Evolutionary conservation across 2,797 vertebrate species (phyloP).

Genomic region (Alca torda): DNA sequence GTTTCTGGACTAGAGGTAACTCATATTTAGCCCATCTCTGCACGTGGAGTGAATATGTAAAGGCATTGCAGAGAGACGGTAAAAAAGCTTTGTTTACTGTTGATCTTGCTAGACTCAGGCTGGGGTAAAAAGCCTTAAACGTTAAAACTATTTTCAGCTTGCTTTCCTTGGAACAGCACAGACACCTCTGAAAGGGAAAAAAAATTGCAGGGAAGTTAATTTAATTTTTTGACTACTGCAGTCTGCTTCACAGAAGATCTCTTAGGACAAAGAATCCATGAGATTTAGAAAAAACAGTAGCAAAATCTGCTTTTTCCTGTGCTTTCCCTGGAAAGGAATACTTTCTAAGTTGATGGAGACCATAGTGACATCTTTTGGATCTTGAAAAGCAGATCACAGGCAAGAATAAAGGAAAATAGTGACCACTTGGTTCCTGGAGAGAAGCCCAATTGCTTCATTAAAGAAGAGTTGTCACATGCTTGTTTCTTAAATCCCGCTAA

Average conservation of each 20-base stretch:
- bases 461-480: slow-evolving; percentile 28
- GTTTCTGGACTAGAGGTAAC: not conserved
- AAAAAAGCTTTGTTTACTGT: not conserved
- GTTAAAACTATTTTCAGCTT: not conserved
- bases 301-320: not conserved
- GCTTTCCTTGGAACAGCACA: not conserved
- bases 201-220: fast-evolving
- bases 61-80: not conserved
- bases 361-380: not conserved
- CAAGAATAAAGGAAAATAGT: not conserved
- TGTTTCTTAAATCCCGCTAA: slow-evolving; percentile 60
- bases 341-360: not conserved
- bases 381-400: not conserved
- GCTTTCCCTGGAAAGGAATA: not conserved
- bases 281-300: not conserved
- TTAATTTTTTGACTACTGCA: not conserved
- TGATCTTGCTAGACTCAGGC: not conserved
- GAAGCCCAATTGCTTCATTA: slow-evolving; percentile 46
- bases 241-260: not conserved
- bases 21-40: not conserved
- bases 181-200: not conserved
- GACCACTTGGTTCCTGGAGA: slow-evolving; percentile 11
- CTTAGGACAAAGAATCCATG: not conserved
- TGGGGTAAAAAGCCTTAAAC: not conserved
- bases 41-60: not conserved